Evolutionary conservation across 1,140 invertebrate species (phyloP), one percentile per base, ranked within the genome.

Genomic region (Leptinotarsa lineolata): DNA sequence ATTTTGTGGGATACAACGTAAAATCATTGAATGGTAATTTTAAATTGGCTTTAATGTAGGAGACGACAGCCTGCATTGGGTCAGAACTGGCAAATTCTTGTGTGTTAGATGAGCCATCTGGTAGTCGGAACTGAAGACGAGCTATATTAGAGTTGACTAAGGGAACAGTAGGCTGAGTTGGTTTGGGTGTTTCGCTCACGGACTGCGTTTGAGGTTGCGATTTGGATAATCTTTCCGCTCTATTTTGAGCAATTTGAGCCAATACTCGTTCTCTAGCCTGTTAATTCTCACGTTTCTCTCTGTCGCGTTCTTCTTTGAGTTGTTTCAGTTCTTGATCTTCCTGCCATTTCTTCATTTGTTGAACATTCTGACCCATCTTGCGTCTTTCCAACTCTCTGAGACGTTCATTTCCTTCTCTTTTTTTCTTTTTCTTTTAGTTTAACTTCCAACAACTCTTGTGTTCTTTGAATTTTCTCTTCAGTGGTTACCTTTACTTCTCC

Each of bases 81-180:
- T 83, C 76, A 30, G 54, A 73, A 39, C 74, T 77, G 15, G 77
- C 74, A 74, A 88, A 88, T 5, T 84, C 81, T 68, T 85, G 80
- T 8, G 82, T 87, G 61, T 82, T 80, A 5, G 79, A 75, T 1
- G 88, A 88, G 13, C 95, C 95, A 83, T 93, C 91, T 0, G 94
- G 92, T 65, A 96, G 79, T 78, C 93, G 90, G 80, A 97, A 95
- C 85, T 96, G 94, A 60, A 97, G 88, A 68, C 93, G 88, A 0
- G 93, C 81, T 12, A 75, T 77, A 46, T 82, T 80, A 5, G 69
- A 69, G 4, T 44, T 58, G n/a, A 46, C 39, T 18, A 11, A 20
- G 30, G 61, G 3, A 45, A 18, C 24, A 8, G 18, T 69, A 8
- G 73, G 63, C 21, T 66, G 8, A 15, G 44, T 15, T 18, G 69